Base-by-base conservation (phyloP, 1,140 invertebrate genomes). In the Zaprionus lachaisei region DNA sequence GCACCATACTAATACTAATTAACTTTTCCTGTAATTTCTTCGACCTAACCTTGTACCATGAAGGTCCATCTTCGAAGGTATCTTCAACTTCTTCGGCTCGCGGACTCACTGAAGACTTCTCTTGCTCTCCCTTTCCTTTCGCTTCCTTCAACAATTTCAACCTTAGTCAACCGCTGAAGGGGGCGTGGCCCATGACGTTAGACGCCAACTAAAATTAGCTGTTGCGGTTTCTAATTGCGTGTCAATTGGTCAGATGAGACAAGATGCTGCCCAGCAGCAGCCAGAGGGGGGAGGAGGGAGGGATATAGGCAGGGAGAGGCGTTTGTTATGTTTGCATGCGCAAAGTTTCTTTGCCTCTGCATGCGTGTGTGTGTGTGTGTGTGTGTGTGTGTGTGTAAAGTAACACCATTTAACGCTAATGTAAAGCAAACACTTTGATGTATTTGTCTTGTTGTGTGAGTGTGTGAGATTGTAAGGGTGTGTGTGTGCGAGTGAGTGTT, bases 371-470 rank as follows among this genome's bases (percentile, higher is more conserved):
- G 41, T 41, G 34, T 67, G 49, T 70, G 70, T 61, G 34, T 67
- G 56, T 70, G 70, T 61, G 71, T 71, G 56, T 74, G 78, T 76
- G 79, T 73, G 69, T 79, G 72, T 71, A 81, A 81, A 83, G 80
- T 90, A 79, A 90, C 84, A 89, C 84, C 84, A 90, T 89, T 90
- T 89, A 89, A 90, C 85, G 85, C 85, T 89, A 89, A 89, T 89
- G 84, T 89, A 89, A 89, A 79, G 76, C 76, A 89, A 89, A 89
- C 81, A 89, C 63, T 84, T 85, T 84, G 79, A 89, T 90, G 85
- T 89, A 89, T 89, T 89, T 89, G 85, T 76, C 79, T 81, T 89
- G 83, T 76, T 79, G 67, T 60, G 64, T 20, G 20, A 22, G 49
- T 41, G 37, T 55, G 44, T 72, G 49, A 22, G 55, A 54, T 34